phyloP scores from a whole-genome alignment of 2,888 invertebrate species.

The Drosophila buzzatii region DNA sequence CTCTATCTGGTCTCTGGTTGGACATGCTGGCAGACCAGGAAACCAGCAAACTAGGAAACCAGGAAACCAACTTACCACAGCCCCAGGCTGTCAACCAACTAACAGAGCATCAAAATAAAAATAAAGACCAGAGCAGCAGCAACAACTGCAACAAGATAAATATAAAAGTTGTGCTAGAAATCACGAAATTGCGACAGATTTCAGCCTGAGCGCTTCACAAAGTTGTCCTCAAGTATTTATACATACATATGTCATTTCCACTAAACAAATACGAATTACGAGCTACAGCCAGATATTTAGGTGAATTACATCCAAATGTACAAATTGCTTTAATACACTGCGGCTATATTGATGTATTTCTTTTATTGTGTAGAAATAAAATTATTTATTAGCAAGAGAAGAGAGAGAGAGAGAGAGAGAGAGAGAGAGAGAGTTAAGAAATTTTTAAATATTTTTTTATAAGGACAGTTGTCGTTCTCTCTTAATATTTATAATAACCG shows the following conservation, averaged over 20 bases:
- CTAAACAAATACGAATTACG: slow-evolving; percentile 55
- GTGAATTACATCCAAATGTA: slow-evolving; percentile 3
- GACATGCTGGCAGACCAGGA: slow-evolving; percentile 30
- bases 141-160: slow-evolving; percentile 8
- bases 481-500: too few species aligned
- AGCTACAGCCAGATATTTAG: slow-evolving; percentile 16
- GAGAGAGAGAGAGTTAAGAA: background rate
- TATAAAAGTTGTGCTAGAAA: slow-evolving; percentile 8
- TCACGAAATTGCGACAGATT: slow-evolving; percentile 44
- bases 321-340: slow-evolving; percentile 19
- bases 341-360: background rate
- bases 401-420: background rate
- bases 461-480: too few species aligned
- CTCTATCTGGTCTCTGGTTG: slow-evolving; percentile 67
- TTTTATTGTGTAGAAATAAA: background rate
- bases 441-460: too few species aligned
- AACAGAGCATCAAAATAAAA: slow-evolving; percentile 22
- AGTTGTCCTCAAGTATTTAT: slow-evolving; percentile 50
- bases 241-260: slow-evolving; percentile 40
- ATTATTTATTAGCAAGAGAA: too few species aligned
- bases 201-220: slow-evolving; percentile 29
- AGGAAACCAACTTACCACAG: slow-evolving; percentile 33
- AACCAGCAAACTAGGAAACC: slow-evolving; percentile 10
- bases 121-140: background rate
- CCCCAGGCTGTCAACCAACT: slow-evolving; percentile 52